Evolutionary conservation across 2,113 vertebrate species (phyloP).

Genomic region (Rana temporaria): DNA sequence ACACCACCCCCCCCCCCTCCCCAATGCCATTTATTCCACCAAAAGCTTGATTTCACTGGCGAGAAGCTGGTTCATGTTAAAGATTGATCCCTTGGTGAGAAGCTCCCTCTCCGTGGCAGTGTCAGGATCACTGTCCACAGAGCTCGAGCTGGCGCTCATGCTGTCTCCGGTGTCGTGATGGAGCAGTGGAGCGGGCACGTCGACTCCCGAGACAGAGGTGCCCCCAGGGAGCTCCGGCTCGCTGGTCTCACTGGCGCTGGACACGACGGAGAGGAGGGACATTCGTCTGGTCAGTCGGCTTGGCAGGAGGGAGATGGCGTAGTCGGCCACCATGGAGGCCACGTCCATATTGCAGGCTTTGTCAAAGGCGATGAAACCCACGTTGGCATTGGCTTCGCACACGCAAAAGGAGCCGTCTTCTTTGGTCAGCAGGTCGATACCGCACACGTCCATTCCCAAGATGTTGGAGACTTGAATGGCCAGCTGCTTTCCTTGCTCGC

Average conservation of each 20-base stretch:
- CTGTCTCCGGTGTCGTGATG: constrained; percentile 74
- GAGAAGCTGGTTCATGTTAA: constrained; percentile 85
- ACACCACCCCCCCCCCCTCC: background rate
- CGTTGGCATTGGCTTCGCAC: constrained; percentile 83
- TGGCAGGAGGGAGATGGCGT: constrained; percentile 80
- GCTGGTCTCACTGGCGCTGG: constrained; percentile 81
- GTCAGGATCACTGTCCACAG: constrained; percentile 84
- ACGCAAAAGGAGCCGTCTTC: constrained; percentile 81
- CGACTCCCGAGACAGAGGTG: constrained; percentile 69
- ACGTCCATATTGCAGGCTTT: constrained; percentile 84
- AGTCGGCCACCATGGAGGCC: constrained; percentile 83
- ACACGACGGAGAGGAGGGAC: constrained; percentile 83
- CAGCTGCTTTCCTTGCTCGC: constrained; percentile 81
- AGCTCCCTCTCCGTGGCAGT: constrained; percentile 77
- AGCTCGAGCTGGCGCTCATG: constrained; percentile 85
- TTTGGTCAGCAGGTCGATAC: constrained; percentile 83
- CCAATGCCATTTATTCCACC: constrained; percentile 70
- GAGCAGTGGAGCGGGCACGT: constrained; percentile 10
- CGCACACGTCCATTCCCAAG: constrained; percentile 81
- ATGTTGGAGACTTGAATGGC: constrained; percentile 83
- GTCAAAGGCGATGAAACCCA: constrained; percentile 86
- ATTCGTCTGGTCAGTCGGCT: constrained; percentile 82
- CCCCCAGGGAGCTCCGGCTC: constrained; percentile 80
- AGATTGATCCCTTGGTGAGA: constrained; percentile 80
- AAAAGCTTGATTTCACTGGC: constrained; percentile 83